Percentiles rank a stretch among this genome's conserved stretches.
Conservation (phyloP, 2,888 invertebrate species). For the Drosophila picticornis region DNA sequence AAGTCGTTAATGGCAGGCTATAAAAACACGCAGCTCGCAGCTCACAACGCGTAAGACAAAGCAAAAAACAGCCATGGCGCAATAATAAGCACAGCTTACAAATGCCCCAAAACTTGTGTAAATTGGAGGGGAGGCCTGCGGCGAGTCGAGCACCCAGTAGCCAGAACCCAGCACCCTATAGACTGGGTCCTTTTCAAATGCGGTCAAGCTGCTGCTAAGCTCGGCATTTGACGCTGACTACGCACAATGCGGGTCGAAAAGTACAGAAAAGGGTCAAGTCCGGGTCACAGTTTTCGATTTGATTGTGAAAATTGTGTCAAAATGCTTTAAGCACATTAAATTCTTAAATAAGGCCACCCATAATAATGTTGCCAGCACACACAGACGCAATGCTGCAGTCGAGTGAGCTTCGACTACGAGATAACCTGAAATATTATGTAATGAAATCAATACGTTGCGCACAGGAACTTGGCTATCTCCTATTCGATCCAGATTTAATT, state of each 20-base stretch:
- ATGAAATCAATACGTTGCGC: neutral
- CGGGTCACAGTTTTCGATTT: constrained; percentile 50
- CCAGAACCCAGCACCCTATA: neutral
- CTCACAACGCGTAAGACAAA: constrained; percentile 27
- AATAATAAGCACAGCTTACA: constrained; percentile 57
- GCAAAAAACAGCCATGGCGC: constrained; percentile 11
- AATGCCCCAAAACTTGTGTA: constrained; percentile 52
- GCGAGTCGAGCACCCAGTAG: neutral
- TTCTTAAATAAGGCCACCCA: constrained; percentile 15
- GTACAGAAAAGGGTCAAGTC: constrained; percentile 49
- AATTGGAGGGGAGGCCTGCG: constrained; percentile 49
- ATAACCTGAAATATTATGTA: neutral
- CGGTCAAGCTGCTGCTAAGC: constrained; percentile 60
- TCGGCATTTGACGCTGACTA: constrained; percentile 43
- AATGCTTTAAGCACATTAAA: constrained; percentile 64
- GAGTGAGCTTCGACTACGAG: neutral
- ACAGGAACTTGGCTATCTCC: neutral
- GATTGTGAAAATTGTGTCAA: constrained; percentile 58
- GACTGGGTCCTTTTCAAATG: constrained; percentile 27
- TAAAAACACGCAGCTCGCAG: constrained; percentile 38
- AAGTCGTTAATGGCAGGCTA: constrained; percentile 65
- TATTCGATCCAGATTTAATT: neutral
- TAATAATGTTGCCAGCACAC: neutral
- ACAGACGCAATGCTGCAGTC: neutral
- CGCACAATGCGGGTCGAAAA: constrained; percentile 20